Percentiles rank a stretch among this genome's conserved stretches.
phyloP scores from a whole-genome alignment of 2,797 vertebrate species.

The Chromis chromis region DNA sequence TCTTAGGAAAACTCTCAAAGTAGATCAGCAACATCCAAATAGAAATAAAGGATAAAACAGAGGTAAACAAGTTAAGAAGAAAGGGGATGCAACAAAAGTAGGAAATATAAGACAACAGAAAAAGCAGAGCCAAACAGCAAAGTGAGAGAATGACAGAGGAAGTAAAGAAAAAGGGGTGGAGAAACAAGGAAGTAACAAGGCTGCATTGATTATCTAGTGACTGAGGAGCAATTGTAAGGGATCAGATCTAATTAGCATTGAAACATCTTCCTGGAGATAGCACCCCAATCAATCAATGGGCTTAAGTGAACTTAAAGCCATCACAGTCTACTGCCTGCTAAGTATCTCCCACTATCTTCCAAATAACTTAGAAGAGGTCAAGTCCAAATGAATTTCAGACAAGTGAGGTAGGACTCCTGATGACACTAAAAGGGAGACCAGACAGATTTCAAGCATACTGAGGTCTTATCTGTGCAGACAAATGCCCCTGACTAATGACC shows the following conservation, averaged over 20 bases:
- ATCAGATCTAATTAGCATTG: conserved; percentile 83
- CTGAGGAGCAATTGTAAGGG: conserved; percentile 79
- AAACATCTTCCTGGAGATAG: conserved; percentile 79
- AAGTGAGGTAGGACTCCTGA: conserved; percentile 31
- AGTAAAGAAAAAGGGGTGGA: conserved; percentile 43
- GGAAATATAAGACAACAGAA: conserved; percentile 10
- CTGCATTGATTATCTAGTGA: conserved; percentile 76
- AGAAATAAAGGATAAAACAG: conserved; percentile 40
- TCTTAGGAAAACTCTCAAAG: conserved; percentile 58
- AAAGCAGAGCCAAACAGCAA: conserved; percentile 6
- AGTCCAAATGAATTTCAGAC: conserved; percentile 53
- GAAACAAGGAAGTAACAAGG: conserved; percentile 73
- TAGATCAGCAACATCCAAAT: conserved; percentile 37
- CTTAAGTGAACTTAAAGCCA: conserved; percentile 80
- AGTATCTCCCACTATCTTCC: conserved; percentile 65
- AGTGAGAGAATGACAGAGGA: conserved; percentile 41
- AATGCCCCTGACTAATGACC: conserved; percentile 22
- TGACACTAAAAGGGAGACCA: conserved; percentile 38
- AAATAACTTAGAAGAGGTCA: conserved; percentile 62
- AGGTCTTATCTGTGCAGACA: conserved; percentile 26
- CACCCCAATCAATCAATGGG: conserved; percentile 75
- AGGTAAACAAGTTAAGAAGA: neutral
- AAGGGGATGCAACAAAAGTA: neutral
- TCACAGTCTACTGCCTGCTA: conserved; percentile 68
- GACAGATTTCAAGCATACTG: conserved; percentile 18